Conservation (phyloP, 92 coral and sea anemone species). For the Porites lobata region DNA sequence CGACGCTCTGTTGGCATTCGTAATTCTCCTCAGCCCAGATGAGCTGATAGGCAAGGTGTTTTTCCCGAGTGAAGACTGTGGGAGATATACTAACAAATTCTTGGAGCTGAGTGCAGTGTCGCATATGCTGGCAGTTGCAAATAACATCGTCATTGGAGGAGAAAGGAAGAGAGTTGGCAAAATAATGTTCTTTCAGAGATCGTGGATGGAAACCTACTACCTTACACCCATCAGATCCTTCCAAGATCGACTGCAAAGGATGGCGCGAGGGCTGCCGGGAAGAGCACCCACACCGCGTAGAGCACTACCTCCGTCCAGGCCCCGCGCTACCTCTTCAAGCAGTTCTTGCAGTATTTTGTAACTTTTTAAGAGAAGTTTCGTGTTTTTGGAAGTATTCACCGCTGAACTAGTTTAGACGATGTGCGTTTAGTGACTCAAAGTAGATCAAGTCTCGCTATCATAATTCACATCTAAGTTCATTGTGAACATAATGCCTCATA, state of each 20-base stretch:
- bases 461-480: no score
- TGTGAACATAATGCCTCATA: no score
- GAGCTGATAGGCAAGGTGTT: slow-evolving; percentile 43
- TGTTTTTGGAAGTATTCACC: no score
- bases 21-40: slow-evolving; percentile 42
- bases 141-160: slow-evolving; percentile 50
- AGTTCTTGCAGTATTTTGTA: no score
- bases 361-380: no score
- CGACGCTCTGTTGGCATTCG: slow-evolving; percentile 39
- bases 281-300: slow-evolving; percentile 2
- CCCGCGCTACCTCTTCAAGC: no score
- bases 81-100: slow-evolving; percentile 9
- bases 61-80: slow-evolving; percentile 44
- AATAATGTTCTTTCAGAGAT: slow-evolving; percentile 34
- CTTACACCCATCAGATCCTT: slow-evolving; percentile 31
- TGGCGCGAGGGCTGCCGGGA: slow-evolving; percentile 35
- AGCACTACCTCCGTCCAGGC: no score
- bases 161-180: slow-evolving; percentile 33
- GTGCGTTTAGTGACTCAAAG: no score
- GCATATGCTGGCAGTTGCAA: slow-evolving; percentile 30
- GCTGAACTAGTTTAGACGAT: no score
- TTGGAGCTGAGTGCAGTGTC: slow-evolving; percentile 46
- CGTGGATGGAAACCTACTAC: slow-evolving; percentile 27
- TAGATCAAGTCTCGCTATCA: no score
- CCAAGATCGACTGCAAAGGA: slow-evolving; percentile 28